Evolutionary conservation across 2,113 vertebrate genomes (phyloP).

Genomic region (Phylloscopus whistleri): DNA sequence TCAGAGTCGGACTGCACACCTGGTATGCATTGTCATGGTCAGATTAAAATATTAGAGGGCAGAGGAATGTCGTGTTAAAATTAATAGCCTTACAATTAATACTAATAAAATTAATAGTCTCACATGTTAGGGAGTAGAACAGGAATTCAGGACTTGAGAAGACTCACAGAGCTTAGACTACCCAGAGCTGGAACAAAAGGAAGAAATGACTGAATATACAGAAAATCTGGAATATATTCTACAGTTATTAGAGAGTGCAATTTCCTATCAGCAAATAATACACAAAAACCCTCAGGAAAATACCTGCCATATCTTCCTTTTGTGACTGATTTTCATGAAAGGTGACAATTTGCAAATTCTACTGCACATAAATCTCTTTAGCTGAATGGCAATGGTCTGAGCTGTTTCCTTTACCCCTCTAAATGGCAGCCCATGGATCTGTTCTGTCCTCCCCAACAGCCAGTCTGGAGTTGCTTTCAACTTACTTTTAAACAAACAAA

Average conservation of each 20-base stretch:
- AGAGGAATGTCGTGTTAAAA: not conserved
- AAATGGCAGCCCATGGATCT: not conserved
- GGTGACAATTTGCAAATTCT: not conserved
- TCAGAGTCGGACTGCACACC: not conserved
- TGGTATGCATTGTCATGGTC: not conserved
- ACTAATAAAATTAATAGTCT: not conserved
- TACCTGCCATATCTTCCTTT: not conserved
- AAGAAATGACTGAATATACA: not conserved
- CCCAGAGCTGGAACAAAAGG: accelerated
- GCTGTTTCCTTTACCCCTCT: not conserved
- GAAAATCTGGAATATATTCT: not conserved
- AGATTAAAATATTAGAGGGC: not conserved
- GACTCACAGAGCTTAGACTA: accelerated
- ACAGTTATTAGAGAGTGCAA: not conserved
- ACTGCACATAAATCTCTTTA: not conserved
- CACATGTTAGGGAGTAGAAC: not conserved
- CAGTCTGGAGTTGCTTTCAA: not conserved
- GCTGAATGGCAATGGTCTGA: not conserved
- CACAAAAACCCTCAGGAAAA: not conserved
- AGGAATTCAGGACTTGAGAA: not conserved
- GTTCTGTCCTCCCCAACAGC: not conserved
- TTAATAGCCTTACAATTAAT: not conserved
- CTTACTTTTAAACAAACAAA: not conserved
- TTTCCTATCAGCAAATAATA: not conserved
- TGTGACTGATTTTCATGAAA: not conserved